Evolutionary conservation across 2,113 vertebrate species (phyloP), one percentile per base, ranked within the genome.

Genomic region (Arothron firmamentum): DNA sequence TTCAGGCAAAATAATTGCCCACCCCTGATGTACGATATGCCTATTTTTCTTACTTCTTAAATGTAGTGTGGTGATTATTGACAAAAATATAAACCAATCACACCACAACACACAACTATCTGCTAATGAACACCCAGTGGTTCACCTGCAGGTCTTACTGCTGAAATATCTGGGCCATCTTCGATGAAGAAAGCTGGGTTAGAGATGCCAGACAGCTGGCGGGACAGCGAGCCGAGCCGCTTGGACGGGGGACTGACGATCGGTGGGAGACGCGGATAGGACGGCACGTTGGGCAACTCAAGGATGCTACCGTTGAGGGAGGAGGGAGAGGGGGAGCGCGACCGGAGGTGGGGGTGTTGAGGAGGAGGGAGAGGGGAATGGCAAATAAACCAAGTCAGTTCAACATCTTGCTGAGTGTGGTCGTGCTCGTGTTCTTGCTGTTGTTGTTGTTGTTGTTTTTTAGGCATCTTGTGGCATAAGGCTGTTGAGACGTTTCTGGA

Each of bases 391-490:
- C 25, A 74, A 70, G 84, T 89, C 62, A 96, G 85, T 78, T 94
- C 93, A 65, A 94, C 8, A 7, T 93, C 90, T 65, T 10, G 70
- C 18, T 52, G 67, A 5, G 68, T 75, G 38, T 74, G 56, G 62
- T 76, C 62, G 59, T 71, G 67, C 38, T 65, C 81, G 51, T 82
- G 81, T 65, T 87, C 77, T 72, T 85, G 79, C 59, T 85, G 87
- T 56, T 82, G 79, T 75, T 74, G 77, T 47, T 72, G 77, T 65
- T 77, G 75, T 73, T 72, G 79, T 74, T 82, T 85, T 64, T 89
- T 91, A 91, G 94, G 87, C 94, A 96, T 96, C 88, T 79, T 91
- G 88, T n/a, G 83, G 87, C 84, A 74, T 87, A 70, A 91, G 88
- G 82, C 86, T 88, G 83, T 88, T 92, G 66, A 92, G 85, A 62